Conservation (phyloP, 2,888 invertebrate genomes). For the Lypha dubia region DNA sequence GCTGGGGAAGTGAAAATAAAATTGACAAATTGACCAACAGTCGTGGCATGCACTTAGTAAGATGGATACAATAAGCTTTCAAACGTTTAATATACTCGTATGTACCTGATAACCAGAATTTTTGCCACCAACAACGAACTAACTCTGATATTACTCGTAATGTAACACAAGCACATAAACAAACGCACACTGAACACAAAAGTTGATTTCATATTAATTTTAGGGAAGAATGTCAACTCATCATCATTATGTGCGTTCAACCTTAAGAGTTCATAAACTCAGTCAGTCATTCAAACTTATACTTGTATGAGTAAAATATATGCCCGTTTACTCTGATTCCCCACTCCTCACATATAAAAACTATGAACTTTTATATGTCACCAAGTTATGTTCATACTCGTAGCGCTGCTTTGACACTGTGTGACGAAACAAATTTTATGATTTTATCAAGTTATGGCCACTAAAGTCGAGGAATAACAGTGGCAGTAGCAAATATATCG, state of each 20-base stretch:
- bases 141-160: too few relatives aligned
- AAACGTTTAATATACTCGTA: neutral
- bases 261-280: constrained; percentile 62
- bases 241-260: constrained; percentile 67
- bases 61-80: constrained; percentile 19
- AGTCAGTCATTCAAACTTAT: constrained; percentile 33
- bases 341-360: constrained; percentile 1
- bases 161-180: neutral
- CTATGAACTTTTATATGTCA: neutral
- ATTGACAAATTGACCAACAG: constrained; percentile 82
- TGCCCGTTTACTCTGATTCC: too few relatives aligned
- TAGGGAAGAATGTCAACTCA: constrained; percentile 69
- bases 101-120: neutral
- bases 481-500: constrained; percentile 23
- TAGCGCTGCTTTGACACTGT: constrained; percentile 33
- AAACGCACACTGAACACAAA: neutral
- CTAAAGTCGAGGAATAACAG: constrained; percentile 50
- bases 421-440: constrained; percentile 68
- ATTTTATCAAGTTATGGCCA: constrained; percentile 69
- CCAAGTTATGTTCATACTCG: neutral
- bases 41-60: constrained; percentile 4
- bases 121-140: constrained; percentile 51
- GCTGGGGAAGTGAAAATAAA: constrained; percentile 5
- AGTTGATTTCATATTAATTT: constrained; percentile 67
- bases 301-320: constrained; percentile 12